phyloP scores from a whole-genome alignment of 2,888 invertebrate species.

The Apotomis betuletana region DNA sequence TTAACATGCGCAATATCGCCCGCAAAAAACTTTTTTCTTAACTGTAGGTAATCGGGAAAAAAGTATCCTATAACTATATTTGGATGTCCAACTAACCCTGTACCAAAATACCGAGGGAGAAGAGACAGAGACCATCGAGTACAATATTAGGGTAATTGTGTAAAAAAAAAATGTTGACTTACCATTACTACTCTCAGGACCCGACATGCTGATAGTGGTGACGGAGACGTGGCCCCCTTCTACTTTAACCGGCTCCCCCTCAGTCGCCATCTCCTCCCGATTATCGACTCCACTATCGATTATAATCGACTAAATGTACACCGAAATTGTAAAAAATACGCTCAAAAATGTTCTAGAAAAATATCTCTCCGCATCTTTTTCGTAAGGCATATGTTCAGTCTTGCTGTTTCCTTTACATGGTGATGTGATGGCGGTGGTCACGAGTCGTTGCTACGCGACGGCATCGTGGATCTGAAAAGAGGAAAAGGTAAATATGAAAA shows the following conservation, averaged over 20 bases:
- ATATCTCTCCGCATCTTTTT: constrained; percentile 50
- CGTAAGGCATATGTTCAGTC: constrained; percentile 76
- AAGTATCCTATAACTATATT: no score
- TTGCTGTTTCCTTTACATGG: constrained; percentile 49
- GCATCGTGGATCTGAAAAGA: constrained; percentile 30
- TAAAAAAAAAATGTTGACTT: constrained; percentile 47
- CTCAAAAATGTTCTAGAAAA: constrained; percentile 50
- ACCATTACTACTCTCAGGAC: constrained; percentile 84
- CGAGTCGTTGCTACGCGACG: constrained; percentile 1
- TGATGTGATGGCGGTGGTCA: constrained; percentile 4
- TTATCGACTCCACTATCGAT: constrained; percentile 49
- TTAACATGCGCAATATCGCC: neutral
- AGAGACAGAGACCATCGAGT: no score
- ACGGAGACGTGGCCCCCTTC: constrained; percentile 88
- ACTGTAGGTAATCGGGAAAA: no score
- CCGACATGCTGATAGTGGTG: constrained; percentile 90
- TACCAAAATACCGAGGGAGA: no score
- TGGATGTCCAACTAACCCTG: no score
- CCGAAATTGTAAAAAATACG: constrained; percentile 52
- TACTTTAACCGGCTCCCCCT: constrained; percentile 77
- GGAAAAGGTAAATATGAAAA: neutral
- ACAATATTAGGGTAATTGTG: no score
- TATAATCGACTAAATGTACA: constrained; percentile 48
- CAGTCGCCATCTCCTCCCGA: constrained; percentile 71
- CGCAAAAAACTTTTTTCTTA: no score